Base-by-base conservation (phyloP, 2,113 vertebrate genomes). In the Barnardius zonarius region DNA sequence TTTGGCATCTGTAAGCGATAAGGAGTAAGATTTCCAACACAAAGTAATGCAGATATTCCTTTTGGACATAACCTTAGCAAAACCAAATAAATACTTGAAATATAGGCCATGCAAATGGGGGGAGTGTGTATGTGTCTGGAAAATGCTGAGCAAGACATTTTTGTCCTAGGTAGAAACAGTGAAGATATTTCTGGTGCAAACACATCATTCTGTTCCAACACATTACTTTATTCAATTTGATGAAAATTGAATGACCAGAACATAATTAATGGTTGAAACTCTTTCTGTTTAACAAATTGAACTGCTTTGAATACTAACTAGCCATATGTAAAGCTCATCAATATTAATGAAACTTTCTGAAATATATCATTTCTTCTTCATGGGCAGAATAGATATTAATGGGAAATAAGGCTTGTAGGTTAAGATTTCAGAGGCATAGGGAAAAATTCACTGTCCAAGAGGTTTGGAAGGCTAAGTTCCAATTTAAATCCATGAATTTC, bases 261-360 rank as follows among this genome's bases (percentile, higher is more conserved):
- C 86, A 90, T 96, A 97, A 96, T 97, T 97, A 88, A 97, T 93
- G 88, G 83, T 59, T 93, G 86, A 74, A 96, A 96, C 66, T 96
- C 93, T 95, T 87, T 84, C 95, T 98, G 93, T 97, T 97, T 92
- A 97, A 97, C 80, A 97, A 97, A 96, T 97, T 95, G 77, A 94
- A 97, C 93, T 94, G 91, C 93, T 97, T 66, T 96, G 82, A 95
- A 97, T 96, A 62, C 93, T 97, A 98, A 96, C 92, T 92, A 95
- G 77, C 84, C 89, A 76, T 96, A 96, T 93, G 93, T 92, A 96
- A 97, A 98, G 52, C 95, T 97, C 95, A 98, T 98, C 96, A 98
- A 97, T 98, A 98, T 98, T 97, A 98, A 97, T 97, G 80, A 67
- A 86, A 70, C 94, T 85, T 92, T 95, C 93, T 91, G 41, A 97